These are phyloP conservation scores for Lateolabrax maculatus DNA, from an alignment of 2,797 vertebrate genomes.

Conservation along the genomic window DNA sequence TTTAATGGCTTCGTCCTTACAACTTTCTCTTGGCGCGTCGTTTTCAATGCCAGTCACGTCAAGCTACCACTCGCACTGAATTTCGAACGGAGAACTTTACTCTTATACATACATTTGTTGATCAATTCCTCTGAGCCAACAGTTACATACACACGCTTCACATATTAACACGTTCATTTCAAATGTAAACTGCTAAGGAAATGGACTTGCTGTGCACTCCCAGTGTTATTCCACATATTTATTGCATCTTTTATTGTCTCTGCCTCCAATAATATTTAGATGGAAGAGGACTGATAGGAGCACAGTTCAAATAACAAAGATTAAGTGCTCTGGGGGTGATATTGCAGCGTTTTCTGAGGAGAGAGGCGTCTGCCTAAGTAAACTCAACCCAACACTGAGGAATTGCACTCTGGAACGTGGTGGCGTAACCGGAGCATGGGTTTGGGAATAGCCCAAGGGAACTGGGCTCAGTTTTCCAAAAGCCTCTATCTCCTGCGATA, in stretches of 20 bases:
- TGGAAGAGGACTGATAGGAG: conserved; percentile 78
- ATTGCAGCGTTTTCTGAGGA: conserved; percentile 69
- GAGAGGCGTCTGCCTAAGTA: conserved; percentile 81
- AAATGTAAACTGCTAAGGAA: conserved; percentile 40
- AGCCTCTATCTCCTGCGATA: conserved; percentile 81
- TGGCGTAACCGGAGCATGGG: conserved; percentile 80
- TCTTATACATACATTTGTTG: background rate
- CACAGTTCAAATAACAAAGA: conserved; percentile 84
- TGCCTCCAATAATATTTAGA: conserved; percentile 84
- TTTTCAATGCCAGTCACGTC: conserved; percentile 3
- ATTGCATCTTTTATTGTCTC: conserved; percentile 81
- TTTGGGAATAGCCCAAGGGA: conserved; percentile 81
- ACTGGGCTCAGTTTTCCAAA: conserved; percentile 80
- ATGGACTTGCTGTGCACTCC: conserved; percentile 59
- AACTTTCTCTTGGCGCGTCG: background rate
- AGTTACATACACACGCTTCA: conserved; percentile 20
- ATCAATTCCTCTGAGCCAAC: background rate
- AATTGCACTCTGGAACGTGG: conserved; percentile 78
- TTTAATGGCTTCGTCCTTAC: conserved; percentile 20
- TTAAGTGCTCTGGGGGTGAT: conserved; percentile 79
- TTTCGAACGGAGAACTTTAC: background rate
- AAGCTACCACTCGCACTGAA: background rate
- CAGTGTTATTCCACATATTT: conserved; percentile 77
- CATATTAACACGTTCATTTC: conserved; percentile 44
- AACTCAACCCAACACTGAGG: conserved; percentile 75